Conservation (phyloP, 2,797 vertebrate species). For the Rhadinocentrus ornatus region DNA sequence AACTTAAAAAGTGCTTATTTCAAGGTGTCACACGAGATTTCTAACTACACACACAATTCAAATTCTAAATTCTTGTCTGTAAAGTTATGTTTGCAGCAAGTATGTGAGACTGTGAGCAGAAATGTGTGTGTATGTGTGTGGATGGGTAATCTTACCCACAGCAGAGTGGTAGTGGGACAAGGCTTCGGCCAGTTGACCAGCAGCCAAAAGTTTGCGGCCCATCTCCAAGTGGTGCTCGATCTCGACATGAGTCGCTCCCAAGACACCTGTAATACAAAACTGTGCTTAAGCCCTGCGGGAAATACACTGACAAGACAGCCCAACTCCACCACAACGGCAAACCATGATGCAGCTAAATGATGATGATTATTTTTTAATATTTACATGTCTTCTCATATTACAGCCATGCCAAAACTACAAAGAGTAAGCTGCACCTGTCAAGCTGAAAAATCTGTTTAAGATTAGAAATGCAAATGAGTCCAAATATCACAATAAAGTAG, state of each 20-base stretch:
- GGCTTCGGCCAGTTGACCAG: constrained; percentile 88
- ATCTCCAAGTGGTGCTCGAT: constrained; percentile 90
- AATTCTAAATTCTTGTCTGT: neutral
- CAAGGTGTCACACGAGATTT: neutral
- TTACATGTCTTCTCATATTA: neutral
- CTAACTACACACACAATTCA: neutral
- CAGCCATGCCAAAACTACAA: neutral
- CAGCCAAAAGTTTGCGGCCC: constrained; percentile 88
- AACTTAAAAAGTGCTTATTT: neutral
- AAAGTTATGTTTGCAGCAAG: neutral
- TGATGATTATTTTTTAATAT: neutral
- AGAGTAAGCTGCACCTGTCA: too few species aligned
- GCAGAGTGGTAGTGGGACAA: constrained; percentile 90
- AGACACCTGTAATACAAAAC: constrained; percentile 79
- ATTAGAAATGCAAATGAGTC: too few species aligned
- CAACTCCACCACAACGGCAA: neutral
- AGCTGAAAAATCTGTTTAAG: too few species aligned
- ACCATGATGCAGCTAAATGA: neutral
- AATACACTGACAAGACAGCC: constrained; percentile 14
- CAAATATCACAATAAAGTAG: too few species aligned
- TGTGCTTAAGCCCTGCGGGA: constrained; percentile 11
- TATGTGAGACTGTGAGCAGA: neutral
- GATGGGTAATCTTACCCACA: constrained; percentile 82
- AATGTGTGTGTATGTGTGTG: neutral
- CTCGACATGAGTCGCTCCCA: constrained; percentile 85